These are phyloP conservation scores for Mellilla xanthometata DNA, from an alignment of 2,888 invertebrate genomes.

Conservation along the genomic window DNA sequence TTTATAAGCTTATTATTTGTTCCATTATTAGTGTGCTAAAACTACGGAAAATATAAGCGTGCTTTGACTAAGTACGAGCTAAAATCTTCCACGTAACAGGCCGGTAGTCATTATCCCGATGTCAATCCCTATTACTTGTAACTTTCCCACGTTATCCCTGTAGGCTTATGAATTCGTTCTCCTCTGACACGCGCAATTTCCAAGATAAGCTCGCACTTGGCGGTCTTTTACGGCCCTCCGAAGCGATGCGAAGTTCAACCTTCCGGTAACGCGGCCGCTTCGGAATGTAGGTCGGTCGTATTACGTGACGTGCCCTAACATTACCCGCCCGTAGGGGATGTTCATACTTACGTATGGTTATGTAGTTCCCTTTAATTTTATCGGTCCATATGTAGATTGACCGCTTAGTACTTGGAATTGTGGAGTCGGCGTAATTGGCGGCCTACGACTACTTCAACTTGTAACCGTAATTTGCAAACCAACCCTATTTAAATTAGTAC, in stretches of 20 bases:
- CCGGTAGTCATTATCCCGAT: too few relatives aligned
- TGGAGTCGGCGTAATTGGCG: conserved; percentile 12
- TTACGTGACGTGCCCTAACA: conserved; percentile 55
- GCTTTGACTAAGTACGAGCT: too few relatives aligned
- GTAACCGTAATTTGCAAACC: conserved; percentile 4
- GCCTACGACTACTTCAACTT: conserved; percentile 3
- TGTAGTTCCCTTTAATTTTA: conserved; percentile 32
- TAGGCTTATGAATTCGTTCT: conserved; percentile 40
- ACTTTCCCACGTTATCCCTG: conserved; percentile 8
- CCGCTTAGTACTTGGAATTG: conserved; percentile 17
- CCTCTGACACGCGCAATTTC: conserved; percentile 35
- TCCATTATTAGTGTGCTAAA: too few relatives aligned
- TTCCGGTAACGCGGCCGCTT: conserved; percentile 41
- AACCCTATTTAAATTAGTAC: conserved; percentile 3
- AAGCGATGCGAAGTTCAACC: conserved; percentile 55
- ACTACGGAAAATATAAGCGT: too few relatives aligned
- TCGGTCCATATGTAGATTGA: conserved; percentile 33
- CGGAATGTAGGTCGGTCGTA: conserved; percentile 53
- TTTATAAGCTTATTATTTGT: too few relatives aligned
- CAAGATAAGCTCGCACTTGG: conserved; percentile 38
- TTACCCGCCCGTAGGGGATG: conserved; percentile 38
- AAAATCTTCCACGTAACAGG: not conserved
- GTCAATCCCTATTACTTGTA: not conserved
- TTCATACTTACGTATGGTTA: conserved; percentile 34
- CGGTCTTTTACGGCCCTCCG: conserved; percentile 37